Evolutionary conservation across 2,888 invertebrate genomes (phyloP), one percentile per base, ranked within the genome.

Genomic region (Petrolisthes cinctipes): DNA sequence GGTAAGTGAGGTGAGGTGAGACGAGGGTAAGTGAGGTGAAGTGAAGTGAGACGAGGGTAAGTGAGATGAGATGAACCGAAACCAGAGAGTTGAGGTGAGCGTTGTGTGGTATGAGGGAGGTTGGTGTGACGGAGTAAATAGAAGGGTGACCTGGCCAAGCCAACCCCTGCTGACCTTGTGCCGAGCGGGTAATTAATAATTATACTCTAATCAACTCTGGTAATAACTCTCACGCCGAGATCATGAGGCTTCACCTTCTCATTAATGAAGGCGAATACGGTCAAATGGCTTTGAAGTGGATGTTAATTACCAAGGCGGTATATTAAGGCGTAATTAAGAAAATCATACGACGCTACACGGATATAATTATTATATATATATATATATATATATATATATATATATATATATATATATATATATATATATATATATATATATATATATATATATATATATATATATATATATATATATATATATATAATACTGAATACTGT

Each of bases 191-290:
- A 85, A 85, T 85, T 85, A 79, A 85, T 85, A 85, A 85, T 85
- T 85, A 85, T 66, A 85, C 68, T 85, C 71, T 85, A 85, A 85
- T 85, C 85, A 85, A 85, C 80, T 71, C 81, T 78, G 73, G 73
- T 85, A 85, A 85, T 85, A 85, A 80, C 81, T 71, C 85, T 73
- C 53, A 23, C 73, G 73, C 23, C 7, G 81, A 81, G 85, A 85
- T 85, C 71, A 85, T 85, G 80, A 80, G 73, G 61, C 80, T 57
- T 53, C 81, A 80, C 80, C 85, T 81, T 79, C 85, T 85, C 81
- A 85, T 85, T 85, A 84, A 78, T 66, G 78, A 61, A 37, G 53
- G 68, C 66, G 84, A 84, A 84, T 79, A 84, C 78, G 57, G 68
- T 11, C 75, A 61, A 78, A 73, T 79, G 78, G 78, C 68, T 79